Conservation (phyloP, 2,113 vertebrate species). For the Stomatorhinus ivindoensis region DNA sequence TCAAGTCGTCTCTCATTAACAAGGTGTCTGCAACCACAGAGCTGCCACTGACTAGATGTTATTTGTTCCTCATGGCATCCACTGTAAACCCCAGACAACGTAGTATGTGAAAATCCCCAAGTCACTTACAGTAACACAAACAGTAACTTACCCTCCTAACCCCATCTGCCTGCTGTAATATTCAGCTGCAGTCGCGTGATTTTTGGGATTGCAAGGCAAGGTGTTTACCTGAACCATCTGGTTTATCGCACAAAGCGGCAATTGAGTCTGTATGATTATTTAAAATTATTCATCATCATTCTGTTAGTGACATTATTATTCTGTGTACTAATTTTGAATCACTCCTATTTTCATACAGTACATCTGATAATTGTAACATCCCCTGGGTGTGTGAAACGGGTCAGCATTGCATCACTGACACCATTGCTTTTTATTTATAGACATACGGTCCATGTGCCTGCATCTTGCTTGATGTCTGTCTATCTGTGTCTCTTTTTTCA, state of each 20-base stretch:
- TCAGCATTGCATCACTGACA: background rate
- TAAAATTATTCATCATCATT: background rate
- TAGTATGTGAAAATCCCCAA: background rate
- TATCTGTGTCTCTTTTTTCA: slow-evolving; percentile 38
- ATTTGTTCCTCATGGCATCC: background rate
- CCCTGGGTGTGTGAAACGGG: background rate
- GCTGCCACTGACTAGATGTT: background rate
- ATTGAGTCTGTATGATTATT: background rate
- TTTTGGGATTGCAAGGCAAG: background rate
- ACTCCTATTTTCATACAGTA: background rate
- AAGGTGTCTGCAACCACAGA: background rate
- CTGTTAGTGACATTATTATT: background rate
- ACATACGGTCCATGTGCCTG: background rate
- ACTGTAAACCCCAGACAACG: background rate
- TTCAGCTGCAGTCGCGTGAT: background rate
- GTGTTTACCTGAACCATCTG: background rate
- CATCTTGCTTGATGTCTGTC: background rate
- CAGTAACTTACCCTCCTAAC: background rate
- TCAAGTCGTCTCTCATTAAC: background rate
- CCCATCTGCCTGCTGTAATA: background rate
- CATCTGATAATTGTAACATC: background rate
- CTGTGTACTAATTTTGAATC: background rate
- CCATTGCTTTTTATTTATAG: background rate
- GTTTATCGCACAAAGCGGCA: background rate
- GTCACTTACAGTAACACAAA: background rate